Evolutionary conservation across 2,888 invertebrate species (phyloP).

Genomic region (Mesochorus sp.): DNA sequence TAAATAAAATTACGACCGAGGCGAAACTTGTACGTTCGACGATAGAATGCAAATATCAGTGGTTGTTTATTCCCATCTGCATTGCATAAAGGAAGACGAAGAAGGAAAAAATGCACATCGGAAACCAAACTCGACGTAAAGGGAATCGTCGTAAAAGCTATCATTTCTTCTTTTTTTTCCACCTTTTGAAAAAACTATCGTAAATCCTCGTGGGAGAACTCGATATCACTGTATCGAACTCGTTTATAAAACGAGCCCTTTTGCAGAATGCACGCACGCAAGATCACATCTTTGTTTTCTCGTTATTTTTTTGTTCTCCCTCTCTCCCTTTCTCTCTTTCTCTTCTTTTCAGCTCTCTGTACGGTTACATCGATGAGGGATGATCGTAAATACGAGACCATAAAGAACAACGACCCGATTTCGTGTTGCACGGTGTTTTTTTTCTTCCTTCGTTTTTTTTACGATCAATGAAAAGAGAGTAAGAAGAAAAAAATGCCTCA

Average conservation of each 20-base stretch:
- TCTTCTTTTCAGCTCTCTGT: background rate
- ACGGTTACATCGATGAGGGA: constrained; percentile 21
- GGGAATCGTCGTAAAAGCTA: constrained; percentile 24
- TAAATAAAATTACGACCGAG: too few species aligned
- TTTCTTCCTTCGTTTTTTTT: background rate
- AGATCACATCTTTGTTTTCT: constrained; percentile 27
- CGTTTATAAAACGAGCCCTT: constrained; percentile 35
- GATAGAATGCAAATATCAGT: too few species aligned
- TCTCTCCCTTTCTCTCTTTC: too few species aligned
- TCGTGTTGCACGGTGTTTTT: constrained; percentile 1
- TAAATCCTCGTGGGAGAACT: constrained; percentile 13
- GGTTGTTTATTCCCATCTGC: too few species aligned
- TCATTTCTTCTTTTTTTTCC: background rate
- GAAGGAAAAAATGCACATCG: background rate
- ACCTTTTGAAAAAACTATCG: constrained; percentile 7
- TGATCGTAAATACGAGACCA: constrained; percentile 43
- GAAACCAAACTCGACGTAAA: background rate
- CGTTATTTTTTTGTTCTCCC: background rate
- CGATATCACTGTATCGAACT: constrained; percentile 12
- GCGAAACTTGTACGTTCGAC: too few species aligned
- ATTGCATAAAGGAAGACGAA: too few species aligned
- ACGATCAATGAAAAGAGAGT: constrained; percentile 7
- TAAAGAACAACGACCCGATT: constrained; percentile 36
- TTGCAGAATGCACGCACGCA: constrained; percentile 12
- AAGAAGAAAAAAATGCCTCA: constrained; percentile 35